Evolutionary conservation across 1,140 invertebrate genomes (phyloP).

Genomic region (Eriosoma lanigerum): DNA sequence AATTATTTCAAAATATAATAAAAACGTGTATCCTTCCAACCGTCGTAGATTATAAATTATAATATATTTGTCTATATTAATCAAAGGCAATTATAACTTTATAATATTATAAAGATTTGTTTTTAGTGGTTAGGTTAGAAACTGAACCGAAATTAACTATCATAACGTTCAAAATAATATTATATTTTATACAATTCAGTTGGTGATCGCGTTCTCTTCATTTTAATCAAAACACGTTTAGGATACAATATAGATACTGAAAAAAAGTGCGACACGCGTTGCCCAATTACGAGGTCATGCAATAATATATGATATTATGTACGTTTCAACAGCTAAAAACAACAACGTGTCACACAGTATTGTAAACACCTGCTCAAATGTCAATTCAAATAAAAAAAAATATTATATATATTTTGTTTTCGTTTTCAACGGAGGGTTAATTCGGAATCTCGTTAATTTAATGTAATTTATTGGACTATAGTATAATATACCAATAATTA

Average conservation of each 20-base stretch:
- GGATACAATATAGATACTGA: neutral
- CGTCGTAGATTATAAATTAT: no score
- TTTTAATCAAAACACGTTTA: constrained; percentile 7
- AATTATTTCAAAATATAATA: no score
- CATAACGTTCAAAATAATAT: no score
- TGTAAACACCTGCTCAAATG: constrained; percentile 34
- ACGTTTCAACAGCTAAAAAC: constrained; percentile 9
- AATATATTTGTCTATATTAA: no score
- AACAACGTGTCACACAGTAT: neutral
- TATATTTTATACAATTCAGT: neutral
- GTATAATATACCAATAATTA: no score
- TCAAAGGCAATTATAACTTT: no score
- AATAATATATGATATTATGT: neutral
- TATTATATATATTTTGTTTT: neutral
- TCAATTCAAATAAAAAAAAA: constrained; percentile 3
- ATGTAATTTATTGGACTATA: neutral
- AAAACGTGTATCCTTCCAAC: no score
- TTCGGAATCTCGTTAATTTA: neutral
- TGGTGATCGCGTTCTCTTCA: neutral
- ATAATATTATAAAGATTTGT: no score
- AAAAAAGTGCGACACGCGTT: neutral
- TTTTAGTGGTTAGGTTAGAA: no score
- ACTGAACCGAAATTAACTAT: no score
- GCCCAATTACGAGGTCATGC: neutral
- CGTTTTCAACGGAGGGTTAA: neutral